Evolutionary conservation across 2,797 vertebrate species (phyloP).

Genomic region (Sternotherus odoratus): DNA sequence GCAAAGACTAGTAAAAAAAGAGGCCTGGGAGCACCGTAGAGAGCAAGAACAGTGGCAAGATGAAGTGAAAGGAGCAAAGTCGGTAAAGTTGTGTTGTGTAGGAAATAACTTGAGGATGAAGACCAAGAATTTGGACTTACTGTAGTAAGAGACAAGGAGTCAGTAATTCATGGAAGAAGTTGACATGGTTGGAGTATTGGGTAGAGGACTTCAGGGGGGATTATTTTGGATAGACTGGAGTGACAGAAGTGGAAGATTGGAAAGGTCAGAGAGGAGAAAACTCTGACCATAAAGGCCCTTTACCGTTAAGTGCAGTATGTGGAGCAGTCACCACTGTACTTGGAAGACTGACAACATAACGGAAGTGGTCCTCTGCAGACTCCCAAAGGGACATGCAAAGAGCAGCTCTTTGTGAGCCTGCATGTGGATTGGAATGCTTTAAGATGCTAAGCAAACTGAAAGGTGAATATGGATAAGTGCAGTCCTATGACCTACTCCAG

Average conservation of each 20-base stretch:
- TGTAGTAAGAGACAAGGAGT: neutral
- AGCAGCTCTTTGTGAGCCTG: rapidly evolving
- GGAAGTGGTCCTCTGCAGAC: rapidly evolving
- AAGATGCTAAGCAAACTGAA: neutral
- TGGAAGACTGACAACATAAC: neutral
- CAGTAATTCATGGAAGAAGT: neutral
- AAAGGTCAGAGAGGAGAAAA: neutral
- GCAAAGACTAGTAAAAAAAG: neutral
- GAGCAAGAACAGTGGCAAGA: neutral
- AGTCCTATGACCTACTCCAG: neutral
- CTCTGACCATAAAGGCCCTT: neutral
- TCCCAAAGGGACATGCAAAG: neutral
- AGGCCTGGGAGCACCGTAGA: neutral
- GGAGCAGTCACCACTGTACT: neutral
- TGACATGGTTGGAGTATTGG: rapidly evolving
- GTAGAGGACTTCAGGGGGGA: neutral
- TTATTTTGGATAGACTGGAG: neutral
- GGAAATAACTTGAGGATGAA: neutral
- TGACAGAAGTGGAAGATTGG: neutral
- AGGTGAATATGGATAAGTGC: neutral
- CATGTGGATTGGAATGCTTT: neutral
- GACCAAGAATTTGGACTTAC: neutral
- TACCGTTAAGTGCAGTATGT: neutral
- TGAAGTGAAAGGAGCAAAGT: neutral
- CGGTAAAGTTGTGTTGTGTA: neutral